Evolutionary conservation across 2,113 vertebrate species (phyloP).

Genomic region (Cygnus buccinator): DNA sequence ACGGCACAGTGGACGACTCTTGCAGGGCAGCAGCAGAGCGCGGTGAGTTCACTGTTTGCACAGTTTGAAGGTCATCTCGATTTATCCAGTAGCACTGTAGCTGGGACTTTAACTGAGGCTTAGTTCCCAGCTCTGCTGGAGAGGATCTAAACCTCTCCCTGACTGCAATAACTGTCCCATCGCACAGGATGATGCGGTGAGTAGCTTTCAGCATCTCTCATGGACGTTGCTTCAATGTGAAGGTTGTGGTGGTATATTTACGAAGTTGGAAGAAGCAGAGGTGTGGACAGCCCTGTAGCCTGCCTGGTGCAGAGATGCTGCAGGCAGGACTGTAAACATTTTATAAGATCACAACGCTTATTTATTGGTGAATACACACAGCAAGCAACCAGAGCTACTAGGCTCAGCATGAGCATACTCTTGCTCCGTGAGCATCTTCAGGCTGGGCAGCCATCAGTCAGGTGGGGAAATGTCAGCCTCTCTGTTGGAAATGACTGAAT

Average conservation of each 20-base stretch:
- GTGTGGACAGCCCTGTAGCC: neutral
- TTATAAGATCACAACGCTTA: neutral
- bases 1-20: neutral
- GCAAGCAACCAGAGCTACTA: neutral
- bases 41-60: neutral
- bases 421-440: neutral
- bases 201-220: neutral
- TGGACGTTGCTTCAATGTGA: fast-evolving
- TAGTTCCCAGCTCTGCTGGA: neutral
- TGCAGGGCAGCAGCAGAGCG: neutral
- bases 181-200: neutral
- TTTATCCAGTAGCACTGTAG: neutral
- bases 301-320: neutral
- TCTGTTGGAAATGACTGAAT: conserved; percentile 12
- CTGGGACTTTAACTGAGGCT: neutral
- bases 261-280: fast-evolving
- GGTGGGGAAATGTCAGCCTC: neutral
- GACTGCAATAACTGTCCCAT: neutral
- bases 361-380: conserved; percentile 8
- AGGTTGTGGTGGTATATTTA: fast-evolving
- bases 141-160: neutral
- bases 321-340: neutral
- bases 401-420: neutral
- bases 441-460: neutral
- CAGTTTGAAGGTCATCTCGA: fast-evolving